Evolutionary conservation across 2,888 invertebrate genomes (phyloP).

Genomic region (Acronicta psi): DNA sequence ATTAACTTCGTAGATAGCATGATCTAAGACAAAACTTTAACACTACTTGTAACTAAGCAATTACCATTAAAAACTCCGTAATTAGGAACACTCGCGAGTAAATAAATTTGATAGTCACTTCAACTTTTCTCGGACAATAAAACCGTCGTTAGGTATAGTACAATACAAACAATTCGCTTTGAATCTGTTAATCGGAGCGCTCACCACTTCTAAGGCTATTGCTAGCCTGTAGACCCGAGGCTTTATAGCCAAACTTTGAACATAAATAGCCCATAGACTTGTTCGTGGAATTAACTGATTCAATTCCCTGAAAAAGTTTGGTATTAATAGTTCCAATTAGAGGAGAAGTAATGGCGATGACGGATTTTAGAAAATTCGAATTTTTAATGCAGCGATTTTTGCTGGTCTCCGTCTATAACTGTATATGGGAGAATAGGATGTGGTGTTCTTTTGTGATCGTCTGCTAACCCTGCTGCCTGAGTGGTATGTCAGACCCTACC

Average conservation of each 20-base stretch:
- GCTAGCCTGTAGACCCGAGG: slow-evolving; percentile 15
- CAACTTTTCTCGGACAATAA: slow-evolving; percentile 16
- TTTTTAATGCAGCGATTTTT: too few relatives aligned
- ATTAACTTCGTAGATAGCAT: too few relatives aligned
- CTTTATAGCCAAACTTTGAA: slow-evolving; percentile 39
- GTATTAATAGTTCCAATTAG: slow-evolving; percentile 9
- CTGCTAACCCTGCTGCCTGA: too few relatives aligned
- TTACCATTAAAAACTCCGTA: too few relatives aligned
- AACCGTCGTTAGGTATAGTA: slow-evolving; percentile 5
- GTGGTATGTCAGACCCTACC: too few relatives aligned
- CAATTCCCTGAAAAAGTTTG: slow-evolving; percentile 16
- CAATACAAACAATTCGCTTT: slow-evolving; percentile 24
- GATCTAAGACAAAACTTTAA: too few relatives aligned
- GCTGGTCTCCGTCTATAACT: too few relatives aligned
- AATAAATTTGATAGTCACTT: slow-evolving; percentile 12
- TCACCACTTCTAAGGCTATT: slow-evolving; percentile 15
- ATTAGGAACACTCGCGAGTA: neutral
- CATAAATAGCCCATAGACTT: slow-evolving; percentile 23
- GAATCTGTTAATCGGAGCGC: slow-evolving; percentile 23
- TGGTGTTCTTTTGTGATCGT: too few relatives aligned
- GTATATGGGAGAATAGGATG: too few relatives aligned
- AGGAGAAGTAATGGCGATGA: neutral
- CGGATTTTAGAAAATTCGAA: neutral
- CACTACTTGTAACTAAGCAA: too few relatives aligned
- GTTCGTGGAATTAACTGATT: slow-evolving; percentile 27